phyloP scores from a whole-genome alignment of 2,888 invertebrate species.

The Therioaphis trifolii region DNA sequence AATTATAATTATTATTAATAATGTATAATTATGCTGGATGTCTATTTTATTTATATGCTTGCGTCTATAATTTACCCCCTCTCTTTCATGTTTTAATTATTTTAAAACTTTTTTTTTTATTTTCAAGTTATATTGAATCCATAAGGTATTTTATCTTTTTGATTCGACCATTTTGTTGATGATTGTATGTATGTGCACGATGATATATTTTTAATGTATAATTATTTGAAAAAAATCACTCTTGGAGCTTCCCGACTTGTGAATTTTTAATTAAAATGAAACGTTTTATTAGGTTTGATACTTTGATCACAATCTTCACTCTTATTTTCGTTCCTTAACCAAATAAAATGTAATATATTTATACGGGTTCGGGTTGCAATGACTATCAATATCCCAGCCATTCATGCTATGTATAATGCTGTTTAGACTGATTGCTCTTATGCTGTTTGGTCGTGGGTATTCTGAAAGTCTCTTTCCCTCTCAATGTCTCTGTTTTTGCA shows the following conservation, averaged over 20 bases:
- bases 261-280: constrained; percentile 26
- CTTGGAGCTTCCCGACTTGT: constrained; percentile 9
- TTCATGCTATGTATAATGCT: background rate
- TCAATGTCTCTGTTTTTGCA: background rate
- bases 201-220: too few species aligned
- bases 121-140: too few species aligned
- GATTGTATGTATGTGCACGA: background rate
- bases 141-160: too few species aligned
- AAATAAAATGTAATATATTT: constrained; percentile 11
- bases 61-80: too few species aligned
- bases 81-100: too few species aligned
- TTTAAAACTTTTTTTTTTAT: too few species aligned
- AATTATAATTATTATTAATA: too few species aligned
- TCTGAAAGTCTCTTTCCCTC: background rate
- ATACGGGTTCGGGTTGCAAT: constrained; percentile 46
- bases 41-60: too few species aligned
- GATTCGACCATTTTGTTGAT: too few species aligned
- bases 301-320: constrained; percentile 16
- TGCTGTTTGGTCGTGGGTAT: constrained; percentile 11
- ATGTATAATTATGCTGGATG: too few species aligned
- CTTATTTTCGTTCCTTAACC: constrained; percentile 21
- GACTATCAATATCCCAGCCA: constrained; percentile 6
- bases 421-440: constrained; percentile 44
- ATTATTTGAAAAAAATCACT: background rate
- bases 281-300: constrained; percentile 17